Percentiles rank a stretch among this genome's conserved stretches.
phyloP scores from a whole-genome alignment of 2,113 vertebrate species.

The Poecile atricapillus region DNA sequence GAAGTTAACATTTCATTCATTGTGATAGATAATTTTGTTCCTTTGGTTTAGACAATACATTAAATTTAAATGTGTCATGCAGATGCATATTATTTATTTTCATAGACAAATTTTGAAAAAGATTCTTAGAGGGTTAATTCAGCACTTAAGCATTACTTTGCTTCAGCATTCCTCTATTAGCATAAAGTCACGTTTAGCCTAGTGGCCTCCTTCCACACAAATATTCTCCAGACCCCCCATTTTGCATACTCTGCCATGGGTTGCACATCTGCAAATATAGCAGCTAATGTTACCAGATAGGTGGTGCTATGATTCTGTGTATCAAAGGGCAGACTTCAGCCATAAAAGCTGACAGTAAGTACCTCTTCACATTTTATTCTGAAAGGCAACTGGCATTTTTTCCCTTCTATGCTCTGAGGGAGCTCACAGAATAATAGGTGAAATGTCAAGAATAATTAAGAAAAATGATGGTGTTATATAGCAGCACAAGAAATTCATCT shows the following conservation, averaged over 20 bases:
- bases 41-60: background rate
- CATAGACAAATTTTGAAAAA: background rate
- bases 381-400: conserved; percentile 41
- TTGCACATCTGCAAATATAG: background rate
- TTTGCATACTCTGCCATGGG: background rate
- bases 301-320: conserved; percentile 54
- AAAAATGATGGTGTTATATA: conserved; percentile 69
- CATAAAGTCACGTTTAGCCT: background rate
- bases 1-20: conserved; percentile 17
- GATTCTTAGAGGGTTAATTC: background rate
- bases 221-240: background rate
- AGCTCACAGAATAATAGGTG: conserved; percentile 55
- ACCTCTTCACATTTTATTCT: conserved; percentile 48
- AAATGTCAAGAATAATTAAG: conserved; percentile 76
- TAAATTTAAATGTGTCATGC: background rate
- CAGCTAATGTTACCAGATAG: conserved; percentile 24
- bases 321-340: conserved; percentile 5
- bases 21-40: background rate
- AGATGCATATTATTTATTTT: background rate
- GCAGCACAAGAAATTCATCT: conserved; percentile 60
- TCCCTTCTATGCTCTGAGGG: background rate
- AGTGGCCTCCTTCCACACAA: background rate
- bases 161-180: background rate
- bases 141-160: background rate
- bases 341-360: conserved; percentile 1